These are phyloP conservation scores for Euphydryas editha DNA, from an alignment of 2,888 invertebrate species.

Conservation along the genomic window DNA sequence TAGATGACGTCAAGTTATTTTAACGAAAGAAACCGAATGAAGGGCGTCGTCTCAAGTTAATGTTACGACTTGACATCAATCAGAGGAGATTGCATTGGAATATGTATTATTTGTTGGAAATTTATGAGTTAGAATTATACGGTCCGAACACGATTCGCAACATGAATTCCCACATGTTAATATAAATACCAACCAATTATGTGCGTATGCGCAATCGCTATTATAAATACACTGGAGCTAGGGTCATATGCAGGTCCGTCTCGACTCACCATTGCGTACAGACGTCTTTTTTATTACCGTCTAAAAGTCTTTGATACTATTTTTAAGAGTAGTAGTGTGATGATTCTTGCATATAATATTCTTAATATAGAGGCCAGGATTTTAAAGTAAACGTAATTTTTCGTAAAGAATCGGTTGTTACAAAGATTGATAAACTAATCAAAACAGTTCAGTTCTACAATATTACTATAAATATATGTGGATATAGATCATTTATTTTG, in stretches of 20 bases:
- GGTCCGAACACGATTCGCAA: constrained; percentile 45
- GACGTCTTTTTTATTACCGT: no score
- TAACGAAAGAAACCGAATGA: constrained; percentile 21
- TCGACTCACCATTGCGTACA: not conserved
- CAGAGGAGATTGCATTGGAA: constrained; percentile 55
- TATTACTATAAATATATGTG: no score
- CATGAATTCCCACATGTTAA: constrained; percentile 45
- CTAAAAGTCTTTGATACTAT: no score
- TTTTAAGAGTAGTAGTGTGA: no score
- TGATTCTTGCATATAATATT: no score
- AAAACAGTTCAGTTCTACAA: no score
- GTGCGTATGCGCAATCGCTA: constrained; percentile 34
- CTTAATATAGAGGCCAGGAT: no score
- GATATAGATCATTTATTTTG: no score
- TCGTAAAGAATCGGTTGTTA: no score
- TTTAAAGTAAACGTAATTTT: no score
- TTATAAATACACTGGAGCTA: constrained; percentile 29
- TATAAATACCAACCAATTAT: constrained; percentile 45
- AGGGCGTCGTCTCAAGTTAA: constrained; percentile 27
- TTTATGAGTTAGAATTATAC: constrained; percentile 68
- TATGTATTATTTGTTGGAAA: constrained; percentile 66
- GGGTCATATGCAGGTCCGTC: not conserved
- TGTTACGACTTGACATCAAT: constrained; percentile 54
- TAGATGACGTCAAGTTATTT: constrained; percentile 13
- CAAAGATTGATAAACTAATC: no score